These are phyloP conservation scores for Monochamus saltuarius DNA, from an alignment of 1,140 invertebrate genomes.

Conservation along the genomic window DNA sequence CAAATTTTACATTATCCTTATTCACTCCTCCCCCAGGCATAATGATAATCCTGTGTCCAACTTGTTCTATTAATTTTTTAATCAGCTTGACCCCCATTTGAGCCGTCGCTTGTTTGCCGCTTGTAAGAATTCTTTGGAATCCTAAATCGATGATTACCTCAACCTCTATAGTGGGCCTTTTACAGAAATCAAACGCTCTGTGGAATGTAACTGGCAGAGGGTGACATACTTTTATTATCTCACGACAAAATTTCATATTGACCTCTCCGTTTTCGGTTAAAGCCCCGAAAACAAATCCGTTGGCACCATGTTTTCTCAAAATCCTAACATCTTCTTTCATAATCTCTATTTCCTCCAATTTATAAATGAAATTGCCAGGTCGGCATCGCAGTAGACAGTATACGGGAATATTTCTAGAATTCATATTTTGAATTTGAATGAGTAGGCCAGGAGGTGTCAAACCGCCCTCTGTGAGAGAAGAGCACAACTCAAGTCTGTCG, in stretches of 20 bases:
- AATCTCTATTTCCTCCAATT: constrained; percentile 69
- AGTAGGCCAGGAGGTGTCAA: constrained; percentile 78
- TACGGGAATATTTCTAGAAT: constrained; percentile 63
- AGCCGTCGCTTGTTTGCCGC: constrained; percentile 70
- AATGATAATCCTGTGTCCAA: constrained; percentile 65
- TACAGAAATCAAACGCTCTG: constrained; percentile 80
- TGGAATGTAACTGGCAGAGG: constrained; percentile 80
- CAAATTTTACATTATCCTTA: constrained; percentile 67
- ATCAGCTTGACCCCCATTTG: constrained; percentile 67
- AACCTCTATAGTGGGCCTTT: constrained; percentile 63
- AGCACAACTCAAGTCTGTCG: constrained; percentile 80
- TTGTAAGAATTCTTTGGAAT: constrained; percentile 80
- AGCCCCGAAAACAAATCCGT: constrained; percentile 91
- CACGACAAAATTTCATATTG: constrained; percentile 65
- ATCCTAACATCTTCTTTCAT: constrained; percentile 69
- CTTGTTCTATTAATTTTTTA: constrained; percentile 61
- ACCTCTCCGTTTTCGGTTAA: constrained; percentile 67
- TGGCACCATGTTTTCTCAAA: constrained; percentile 67
- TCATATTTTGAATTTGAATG: constrained; percentile 55
- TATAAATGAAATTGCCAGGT: constrained; percentile 80
- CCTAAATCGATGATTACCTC: constrained; percentile 71
- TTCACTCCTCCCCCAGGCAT: constrained; percentile 84
- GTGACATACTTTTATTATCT: constrained; percentile 61
- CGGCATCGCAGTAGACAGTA: constrained; percentile 85
- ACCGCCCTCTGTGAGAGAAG: constrained; percentile 79